Conservation (phyloP, 2,888 invertebrate genomes). For the Corbicula japonica region DNA sequence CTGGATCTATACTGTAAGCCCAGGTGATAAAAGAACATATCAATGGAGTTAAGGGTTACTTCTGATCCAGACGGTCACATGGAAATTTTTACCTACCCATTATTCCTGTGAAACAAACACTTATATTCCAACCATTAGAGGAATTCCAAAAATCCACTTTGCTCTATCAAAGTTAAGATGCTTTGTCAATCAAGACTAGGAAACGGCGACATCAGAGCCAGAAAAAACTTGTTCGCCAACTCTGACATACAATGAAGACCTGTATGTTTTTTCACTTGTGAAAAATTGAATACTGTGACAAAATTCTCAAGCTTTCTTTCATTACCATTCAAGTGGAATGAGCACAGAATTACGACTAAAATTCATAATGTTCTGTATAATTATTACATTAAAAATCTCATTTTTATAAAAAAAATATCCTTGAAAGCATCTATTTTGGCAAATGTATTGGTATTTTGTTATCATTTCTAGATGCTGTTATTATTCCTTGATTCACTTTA, state of each 20-base stretch:
- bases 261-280: neutral
- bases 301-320: neutral
- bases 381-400: neutral
- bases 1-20: no score
- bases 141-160: slow-evolving; percentile 30
- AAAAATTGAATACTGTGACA: neutral
- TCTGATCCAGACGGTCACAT: no score
- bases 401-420: neutral
- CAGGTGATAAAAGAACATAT: no score
- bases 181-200: slow-evolving; percentile 5
- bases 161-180: slow-evolving; percentile 9
- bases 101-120: no score
- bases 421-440: no score
- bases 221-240: slow-evolving; percentile 25
- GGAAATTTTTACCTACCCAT: no score
- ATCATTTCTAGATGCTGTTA: no score
- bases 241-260: slow-evolving; percentile 9
- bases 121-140: slow-evolving; percentile 13
- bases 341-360: neutral
- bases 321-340: slow-evolving; percentile 6
- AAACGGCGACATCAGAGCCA: neutral
- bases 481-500: no score
- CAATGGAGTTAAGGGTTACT: no score
- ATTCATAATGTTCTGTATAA: neutral
- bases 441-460: no score